phyloP scores from a whole-genome alignment of 2,113 vertebrate genomes.

The Zeus faber region DNA sequence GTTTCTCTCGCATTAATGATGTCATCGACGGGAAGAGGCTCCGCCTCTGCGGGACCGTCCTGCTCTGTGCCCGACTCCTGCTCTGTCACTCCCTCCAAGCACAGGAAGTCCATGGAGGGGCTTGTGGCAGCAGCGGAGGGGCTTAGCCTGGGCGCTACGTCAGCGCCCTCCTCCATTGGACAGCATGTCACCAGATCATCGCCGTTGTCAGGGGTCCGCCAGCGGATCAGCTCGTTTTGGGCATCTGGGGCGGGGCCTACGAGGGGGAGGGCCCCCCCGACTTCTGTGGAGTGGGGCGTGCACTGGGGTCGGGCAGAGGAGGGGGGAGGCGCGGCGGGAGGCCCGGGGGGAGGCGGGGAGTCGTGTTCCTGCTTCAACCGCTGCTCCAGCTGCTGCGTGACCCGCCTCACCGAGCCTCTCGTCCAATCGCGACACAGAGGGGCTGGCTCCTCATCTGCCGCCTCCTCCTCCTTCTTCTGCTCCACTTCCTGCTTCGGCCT shows the following conservation, averaged over 20 bases:
- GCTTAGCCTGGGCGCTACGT: slow-evolving; percentile 21
- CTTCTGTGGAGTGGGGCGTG: neutral
- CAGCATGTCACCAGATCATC: slow-evolving; percentile 13
- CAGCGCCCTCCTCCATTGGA: slow-evolving; percentile 8
- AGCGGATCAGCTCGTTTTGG: too few species aligned
- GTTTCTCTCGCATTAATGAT: slow-evolving; percentile 63
- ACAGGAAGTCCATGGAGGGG: slow-evolving; percentile 62
- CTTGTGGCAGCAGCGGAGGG: slow-evolving; percentile 32
- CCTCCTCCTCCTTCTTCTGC: slow-evolving; percentile 41
- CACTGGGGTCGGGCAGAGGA: too few species aligned
- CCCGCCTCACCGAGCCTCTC: slow-evolving; percentile 84
- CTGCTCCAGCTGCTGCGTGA: slow-evolving; percentile 90
- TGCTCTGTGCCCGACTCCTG: slow-evolving; percentile 78
- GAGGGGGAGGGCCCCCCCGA: slow-evolving; percentile 13
- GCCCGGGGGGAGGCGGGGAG: slow-evolving; percentile 13
- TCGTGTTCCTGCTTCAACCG: slow-evolving; percentile 83
- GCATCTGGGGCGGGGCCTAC: too few species aligned
- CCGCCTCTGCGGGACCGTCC: slow-evolving; percentile 28
- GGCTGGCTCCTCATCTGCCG: slow-evolving; percentile 27
- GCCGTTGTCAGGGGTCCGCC: too few species aligned
- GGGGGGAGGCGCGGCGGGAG: too few species aligned
- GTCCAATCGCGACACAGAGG: slow-evolving; percentile 58
- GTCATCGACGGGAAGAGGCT: slow-evolving; percentile 48
- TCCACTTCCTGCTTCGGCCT: slow-evolving; percentile 45
- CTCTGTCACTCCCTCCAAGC: slow-evolving; percentile 81